Evolutionary conservation across 2,888 invertebrate species (phyloP), one percentile per base, ranked within the genome.

Genomic region (Boloria selene): DNA sequence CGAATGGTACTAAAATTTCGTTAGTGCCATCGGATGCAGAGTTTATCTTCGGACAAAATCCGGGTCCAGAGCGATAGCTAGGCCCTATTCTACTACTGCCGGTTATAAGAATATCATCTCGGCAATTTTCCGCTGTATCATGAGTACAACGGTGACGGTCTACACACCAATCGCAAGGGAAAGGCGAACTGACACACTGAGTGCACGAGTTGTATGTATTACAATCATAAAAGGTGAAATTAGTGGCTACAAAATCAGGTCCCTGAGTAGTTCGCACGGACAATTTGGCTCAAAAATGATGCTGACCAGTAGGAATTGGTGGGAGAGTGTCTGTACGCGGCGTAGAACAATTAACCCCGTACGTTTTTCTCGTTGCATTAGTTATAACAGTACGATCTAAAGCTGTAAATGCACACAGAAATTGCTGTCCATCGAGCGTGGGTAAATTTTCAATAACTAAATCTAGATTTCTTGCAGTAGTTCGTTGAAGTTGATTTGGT

Each of bases 101-200:
- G 51, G 97, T 98, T 53, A 98, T 97, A 69, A 98, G 93, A 77
- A 98, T 97, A 84, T 98, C 98, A 85, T 98, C 97, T 68, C 97
- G 94, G 86, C 98, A 99, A 86, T 98, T 97, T 87, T 98, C 97
- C 10, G 98, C 98, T 0, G 98, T 97, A 82, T 98, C 97, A 80
- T 98, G 98, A 0, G 98, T 98, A 87, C 99, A 99, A 64, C 97
- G 94, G 88, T 98, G 98, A 13, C 97, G 97, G 82, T 98, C 97
- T 22, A 98, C 98, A 86, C 99, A 99, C 99, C 99, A 98, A 85
- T 99, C 98, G 86, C 99, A 99, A 0, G 99, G 98, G 85, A 98
- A 99, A 63, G 96, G 96, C 17, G 98, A 98, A 61, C 97, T 97
- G 16, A 99, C 98, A 90, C 99, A 99, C 79, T 97, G 96, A 10